Percentiles rank a stretch among this genome's conserved stretches.
Evolutionary conservation across 2,888 invertebrate species (phyloP).

Genomic region (Griposia aprilina): DNA sequence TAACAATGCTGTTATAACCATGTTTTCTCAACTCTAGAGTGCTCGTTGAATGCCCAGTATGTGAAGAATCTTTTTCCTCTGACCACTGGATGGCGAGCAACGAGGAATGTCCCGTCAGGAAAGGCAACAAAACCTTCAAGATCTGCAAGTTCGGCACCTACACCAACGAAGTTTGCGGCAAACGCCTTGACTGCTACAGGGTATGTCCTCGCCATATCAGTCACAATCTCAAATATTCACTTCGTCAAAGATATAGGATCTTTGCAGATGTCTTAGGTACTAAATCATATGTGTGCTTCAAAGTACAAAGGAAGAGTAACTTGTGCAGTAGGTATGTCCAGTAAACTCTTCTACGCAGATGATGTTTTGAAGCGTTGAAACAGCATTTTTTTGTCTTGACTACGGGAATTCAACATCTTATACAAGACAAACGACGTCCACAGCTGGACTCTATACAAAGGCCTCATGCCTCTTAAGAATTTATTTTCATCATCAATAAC

Average conservation of each 20-base stretch:
- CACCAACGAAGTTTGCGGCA: slow-evolving; percentile 81
- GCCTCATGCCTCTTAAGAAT: not conserved
- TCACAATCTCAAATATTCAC: not conserved
- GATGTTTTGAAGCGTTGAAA: not conserved
- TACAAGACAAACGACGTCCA: not conserved
- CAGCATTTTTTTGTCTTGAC: not conserved
- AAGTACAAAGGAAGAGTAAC: not conserved
- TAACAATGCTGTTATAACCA: not conserved
- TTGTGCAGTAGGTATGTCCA: too few relatives aligned
- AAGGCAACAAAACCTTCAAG: slow-evolving; percentile 79
- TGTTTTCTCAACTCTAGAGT: slow-evolving; percentile 61
- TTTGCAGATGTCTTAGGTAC: not conserved
- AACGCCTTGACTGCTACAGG: slow-evolving; percentile 83
- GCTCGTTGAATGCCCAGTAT: slow-evolving; percentile 84
- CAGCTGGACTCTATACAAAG: not conserved
- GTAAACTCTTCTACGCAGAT: not conserved
- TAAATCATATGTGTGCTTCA: not conserved
- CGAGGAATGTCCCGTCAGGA: slow-evolving; percentile 78
- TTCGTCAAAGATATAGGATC: not conserved
- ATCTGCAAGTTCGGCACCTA: slow-evolving; percentile 81
- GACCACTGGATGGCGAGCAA: slow-evolving; percentile 75
- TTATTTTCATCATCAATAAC: not conserved
- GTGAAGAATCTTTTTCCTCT: slow-evolving; percentile 67
- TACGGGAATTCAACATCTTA: not conserved
- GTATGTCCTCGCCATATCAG: slow-evolving; percentile 65